Evolutionary conservation across 2,113 vertebrate species (phyloP), one percentile per base, ranked within the genome.

Genomic region (Amazona vittata): DNA sequence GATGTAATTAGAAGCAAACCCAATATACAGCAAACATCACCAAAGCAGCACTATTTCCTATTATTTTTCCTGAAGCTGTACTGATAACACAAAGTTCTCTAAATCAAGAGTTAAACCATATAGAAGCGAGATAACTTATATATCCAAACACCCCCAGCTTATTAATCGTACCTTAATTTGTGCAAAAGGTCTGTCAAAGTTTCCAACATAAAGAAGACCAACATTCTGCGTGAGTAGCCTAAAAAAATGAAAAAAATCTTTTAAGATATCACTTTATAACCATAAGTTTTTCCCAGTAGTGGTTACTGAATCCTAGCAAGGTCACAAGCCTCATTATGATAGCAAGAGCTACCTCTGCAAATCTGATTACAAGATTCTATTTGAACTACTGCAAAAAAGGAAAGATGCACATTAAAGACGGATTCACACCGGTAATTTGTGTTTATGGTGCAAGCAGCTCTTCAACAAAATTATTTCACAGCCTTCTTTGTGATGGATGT

Each of bases 121-220:
- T 2, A 82, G n/a, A 89, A 91, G 67, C 46, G 8, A 64, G 97
- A 86, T 28, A 47, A 86, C 17, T 70, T 39, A 93, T 63, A 74
- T 44, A 89, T 83, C 83, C 57, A 65, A 10, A 15, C 35, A 47
- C 88, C 33, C n/a, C 39, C 44, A 95, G 35, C 46, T 94, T 71
- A 96, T 82, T 44, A 90, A 78, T 97, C 98, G 85, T 99, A 99
- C 99, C 99, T 99, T 99, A 98, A 99, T 99, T 97, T 99, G 98
- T 82, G 99, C 98, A 98, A 99, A 99, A 93, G 99, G 99, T 97
- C 97, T 98, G 95, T 99, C 99, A 93, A 99, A 99, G 98, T 97
- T 99, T 98, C 99, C 99, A 96, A 99, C 99, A 96, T 99, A 99
- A 86, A 99, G 99, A 95, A 99, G 97, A 86, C 99, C 99, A 96